Conservation (phyloP, 1,140 invertebrate species). For the Colletes gigas region DNA sequence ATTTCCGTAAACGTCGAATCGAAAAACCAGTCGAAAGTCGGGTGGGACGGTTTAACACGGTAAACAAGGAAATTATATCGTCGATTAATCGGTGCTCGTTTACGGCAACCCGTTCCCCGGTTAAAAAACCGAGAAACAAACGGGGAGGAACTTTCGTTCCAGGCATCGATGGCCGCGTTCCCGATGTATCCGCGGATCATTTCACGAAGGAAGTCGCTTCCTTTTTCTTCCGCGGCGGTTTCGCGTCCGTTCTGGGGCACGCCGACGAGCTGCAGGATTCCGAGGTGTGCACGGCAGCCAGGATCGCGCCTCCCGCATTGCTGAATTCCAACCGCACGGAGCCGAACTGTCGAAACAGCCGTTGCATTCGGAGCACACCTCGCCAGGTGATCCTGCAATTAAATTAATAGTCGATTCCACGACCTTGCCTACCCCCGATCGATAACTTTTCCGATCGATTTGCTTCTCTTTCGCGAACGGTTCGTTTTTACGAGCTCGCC, state of each 20-base stretch:
- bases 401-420: slow-evolving; percentile 47
- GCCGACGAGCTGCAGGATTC: slow-evolving; percentile 43
- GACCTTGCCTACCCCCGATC: slow-evolving; percentile 27
- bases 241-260: slow-evolving; percentile 3
- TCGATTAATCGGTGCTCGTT: slow-evolving; percentile 1
- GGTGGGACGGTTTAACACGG: background rate
- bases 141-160: background rate
- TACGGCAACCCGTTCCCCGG: slow-evolving; percentile 11
- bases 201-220: slow-evolving; percentile 11
- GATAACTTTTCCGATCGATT: slow-evolving; percentile 11
- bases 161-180: background rate
- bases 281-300: slow-evolving; percentile 44
- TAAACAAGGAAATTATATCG: slow-evolving; percentile 11
- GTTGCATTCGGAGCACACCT: slow-evolving; percentile 47
- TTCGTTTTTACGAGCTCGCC: background rate
- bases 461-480: no score
- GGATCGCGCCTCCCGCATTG: slow-evolving; percentile 48
- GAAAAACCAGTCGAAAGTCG: background rate
- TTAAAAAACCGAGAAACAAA: background rate
- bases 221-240: slow-evolving; percentile 22
- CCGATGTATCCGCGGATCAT: background rate
- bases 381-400: slow-evolving; percentile 39
- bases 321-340: slow-evolving; percentile 41
- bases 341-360: slow-evolving; percentile 40
- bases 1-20: background rate